Conservation (phyloP, 2,113 vertebrate species). For the Brachyhypopomus occidentalis region DNA sequence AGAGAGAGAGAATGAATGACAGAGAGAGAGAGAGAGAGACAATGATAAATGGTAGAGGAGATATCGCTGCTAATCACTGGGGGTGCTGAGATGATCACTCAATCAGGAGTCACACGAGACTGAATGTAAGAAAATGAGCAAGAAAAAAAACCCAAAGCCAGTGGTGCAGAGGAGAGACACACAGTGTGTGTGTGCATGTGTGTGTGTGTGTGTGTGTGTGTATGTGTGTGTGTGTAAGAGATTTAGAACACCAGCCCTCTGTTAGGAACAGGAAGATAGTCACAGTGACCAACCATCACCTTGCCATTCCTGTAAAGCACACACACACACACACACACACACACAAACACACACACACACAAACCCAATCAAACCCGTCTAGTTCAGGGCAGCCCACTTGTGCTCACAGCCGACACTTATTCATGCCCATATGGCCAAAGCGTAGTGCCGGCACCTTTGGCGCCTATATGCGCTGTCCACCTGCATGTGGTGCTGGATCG, state of each 20-base stretch:
- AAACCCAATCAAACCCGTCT: not conserved
- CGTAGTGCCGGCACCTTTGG: too few relatives aligned
- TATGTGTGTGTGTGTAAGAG: not conserved
- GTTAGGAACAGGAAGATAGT: slow-evolving; percentile 19
- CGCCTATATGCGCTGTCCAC: too few relatives aligned
- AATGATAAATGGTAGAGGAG: not conserved
- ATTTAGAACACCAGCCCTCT: not conserved
- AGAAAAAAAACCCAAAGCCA: not conserved
- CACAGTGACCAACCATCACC: slow-evolving; percentile 21
- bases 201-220: too few relatives aligned
- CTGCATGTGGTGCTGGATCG: too few relatives aligned
- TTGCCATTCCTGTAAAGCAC: slow-evolving; percentile 36
- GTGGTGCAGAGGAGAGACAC: not conserved
- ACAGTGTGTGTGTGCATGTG: not conserved
- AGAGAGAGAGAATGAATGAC: not conserved
- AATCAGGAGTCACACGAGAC: too few relatives aligned
- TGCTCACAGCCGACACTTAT: not conserved
- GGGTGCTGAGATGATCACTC: too few relatives aligned
- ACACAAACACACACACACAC: slow-evolving; percentile 26
- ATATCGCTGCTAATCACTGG: too few relatives aligned
- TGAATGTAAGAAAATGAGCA: not conserved
- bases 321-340: not conserved
- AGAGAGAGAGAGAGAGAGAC: not conserved
- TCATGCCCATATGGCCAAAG: not conserved
- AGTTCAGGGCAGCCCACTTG: too few relatives aligned